Base-by-base conservation (phyloP, 2,888 invertebrate genomes). In the Adineta ricciae region DNA sequence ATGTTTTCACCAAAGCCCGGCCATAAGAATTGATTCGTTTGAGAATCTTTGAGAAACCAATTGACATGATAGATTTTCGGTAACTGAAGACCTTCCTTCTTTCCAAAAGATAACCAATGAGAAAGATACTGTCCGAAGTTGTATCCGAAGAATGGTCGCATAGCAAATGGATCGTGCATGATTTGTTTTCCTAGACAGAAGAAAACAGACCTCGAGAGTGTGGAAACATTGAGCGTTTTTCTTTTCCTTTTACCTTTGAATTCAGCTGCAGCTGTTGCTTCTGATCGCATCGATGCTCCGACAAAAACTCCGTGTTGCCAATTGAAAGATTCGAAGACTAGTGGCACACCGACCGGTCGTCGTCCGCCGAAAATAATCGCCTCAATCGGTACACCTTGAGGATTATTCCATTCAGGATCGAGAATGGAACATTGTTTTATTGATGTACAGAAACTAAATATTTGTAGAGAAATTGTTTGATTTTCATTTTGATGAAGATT, bases 81-180 rank as follows among this genome's bases (percentile, higher is more conserved):
- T 88, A 97, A 92, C 86, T 93, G 92, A 0, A 82, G 21, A 32
- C 50, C 84, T 86, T 52, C 32, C 78, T 86, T 83, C 87, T 73
- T 72, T 4, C 78, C 41, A 93, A 92, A 32, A 92, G 92, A 94
- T 87, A 98, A 92, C 98, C 99, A 99, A 91, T 99, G 98, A 24
- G 93, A 91, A 38, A 99, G 92, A 90, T 99, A 99, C 88, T 96
- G 93, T 7, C 98, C 98, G 90, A 98, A 97, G 92, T 99, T 99
- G 93, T 99, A 99, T 0, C 98, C 98, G 90, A 99, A 97, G 93
- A 99, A 99, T 14, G 99, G 98, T 84, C 98, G 93, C 98, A 99
- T 99, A 0, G 99, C 99, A 91, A 99, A 98, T 19, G 99, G 98
- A 91, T 99, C 99, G 91, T 98, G 95, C 97, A 99, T 97, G 50